Evolutionary conservation across 2,888 invertebrate species (phyloP).

Genomic region (Cyclophora punctaria): DNA sequence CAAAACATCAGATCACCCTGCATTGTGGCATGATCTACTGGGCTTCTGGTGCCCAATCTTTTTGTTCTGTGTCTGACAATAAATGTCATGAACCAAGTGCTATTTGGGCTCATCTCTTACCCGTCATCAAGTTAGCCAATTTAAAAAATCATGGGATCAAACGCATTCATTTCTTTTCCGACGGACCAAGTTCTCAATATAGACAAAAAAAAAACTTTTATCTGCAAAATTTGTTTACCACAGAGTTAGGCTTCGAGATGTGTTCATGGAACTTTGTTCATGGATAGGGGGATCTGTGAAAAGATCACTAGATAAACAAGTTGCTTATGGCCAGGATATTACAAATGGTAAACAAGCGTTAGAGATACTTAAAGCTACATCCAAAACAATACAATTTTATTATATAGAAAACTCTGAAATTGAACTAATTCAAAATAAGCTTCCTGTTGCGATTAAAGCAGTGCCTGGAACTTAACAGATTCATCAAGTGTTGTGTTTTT

Average conservation of each 20-base stretch:
- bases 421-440: too few species aligned
- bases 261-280: too few species aligned
- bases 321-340: too few species aligned
- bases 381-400: too few species aligned
- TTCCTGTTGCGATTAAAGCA: too few species aligned
- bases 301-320: too few species aligned
- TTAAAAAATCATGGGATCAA: neutral
- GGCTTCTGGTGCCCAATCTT: neutral
- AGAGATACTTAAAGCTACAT: too few species aligned
- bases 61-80: neutral
- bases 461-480: too few species aligned
- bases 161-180: neutral
- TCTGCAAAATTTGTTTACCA: neutral
- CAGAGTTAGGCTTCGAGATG: neutral
- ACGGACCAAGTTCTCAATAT: neutral
- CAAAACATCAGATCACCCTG: neutral
- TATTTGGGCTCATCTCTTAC: neutral
- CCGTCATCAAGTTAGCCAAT: neutral
- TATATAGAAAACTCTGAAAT: too few species aligned
- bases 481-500: too few species aligned
- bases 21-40: neutral
- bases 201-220: neutral
- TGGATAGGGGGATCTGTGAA: too few species aligned
- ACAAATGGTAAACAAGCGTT: too few species aligned
- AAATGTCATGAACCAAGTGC: neutral